Evolutionary conservation across 2,888 invertebrate species (phyloP), one percentile per base, ranked within the genome.

Genomic region (Tribolium freemani): DNA sequence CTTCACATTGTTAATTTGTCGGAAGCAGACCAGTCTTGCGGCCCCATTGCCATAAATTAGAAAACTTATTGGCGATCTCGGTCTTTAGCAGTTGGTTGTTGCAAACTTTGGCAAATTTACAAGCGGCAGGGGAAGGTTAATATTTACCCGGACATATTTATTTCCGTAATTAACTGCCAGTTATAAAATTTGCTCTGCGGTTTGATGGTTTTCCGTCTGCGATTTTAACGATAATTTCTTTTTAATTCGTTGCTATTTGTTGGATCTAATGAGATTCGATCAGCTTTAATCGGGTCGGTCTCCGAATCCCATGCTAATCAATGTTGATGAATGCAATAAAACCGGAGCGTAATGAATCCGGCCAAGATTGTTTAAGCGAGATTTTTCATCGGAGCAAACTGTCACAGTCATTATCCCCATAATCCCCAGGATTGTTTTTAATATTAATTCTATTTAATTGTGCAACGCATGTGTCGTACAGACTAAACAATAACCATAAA

Each of bases 361-460:
- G 30, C 31, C 50, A 63, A 57, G 57, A 67, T 67, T 67, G 67
- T 67, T 56, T 67, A 51, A 46, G 21, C 31, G 48, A 30, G 66
- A 66, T 71, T 71, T 71, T 64, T 66, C 56, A 71, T 58, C 48
- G 6, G 30, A 44, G 54, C 50, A 46, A 56, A 53, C 13, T 56
- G 70, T 63, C 56, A 70, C 53, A 8, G 53, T 38, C 45, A 69
- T 69, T 69, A 69, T 54, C 70, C 70, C 11, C 4, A 11, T 21
- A 30, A 70, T 46, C 53, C 71, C 71, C 71, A 16, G 57, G 64
- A 58, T 58, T 64, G 71, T 71, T 71, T 71, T 71, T 71, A 71
- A 71, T 71, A 71, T 71, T 71, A 71, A 71, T 71, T 71, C 60
- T 26, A 57, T 66, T 66, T 71, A 71, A 71, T 71, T 71, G 71